A percentile compares a stretch with the other conserved stretches of the same genome.
phyloP scores from a whole-genome alignment of 2,888 invertebrate species.

The Oithona nana region DNA sequence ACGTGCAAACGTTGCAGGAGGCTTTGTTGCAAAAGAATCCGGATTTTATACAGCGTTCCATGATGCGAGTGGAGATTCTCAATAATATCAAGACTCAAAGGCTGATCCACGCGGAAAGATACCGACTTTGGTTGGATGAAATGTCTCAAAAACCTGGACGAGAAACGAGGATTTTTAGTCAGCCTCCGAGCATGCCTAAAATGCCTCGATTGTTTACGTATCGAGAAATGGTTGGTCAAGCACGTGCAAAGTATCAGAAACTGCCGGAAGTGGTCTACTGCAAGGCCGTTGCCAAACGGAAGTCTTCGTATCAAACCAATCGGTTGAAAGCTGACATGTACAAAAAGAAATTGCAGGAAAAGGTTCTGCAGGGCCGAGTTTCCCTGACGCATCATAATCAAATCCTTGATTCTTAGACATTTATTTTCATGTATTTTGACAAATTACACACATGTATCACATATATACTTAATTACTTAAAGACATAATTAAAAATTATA shows the following conservation, averaged over 20 bases:
- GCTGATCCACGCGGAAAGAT: neutral
- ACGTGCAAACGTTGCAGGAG: neutral
- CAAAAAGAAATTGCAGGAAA: constrained; percentile 2
- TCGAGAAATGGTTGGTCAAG: constrained; percentile 40
- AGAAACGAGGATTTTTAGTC: neutral
- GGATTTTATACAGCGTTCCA: neutral
- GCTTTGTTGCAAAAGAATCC: neutral
- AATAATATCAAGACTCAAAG: neutral
- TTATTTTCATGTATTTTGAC: too few species aligned
- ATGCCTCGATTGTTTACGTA: constrained; percentile 27
- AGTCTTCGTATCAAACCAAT: constrained; percentile 44
- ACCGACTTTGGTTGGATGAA: neutral
- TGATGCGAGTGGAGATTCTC: neutral
- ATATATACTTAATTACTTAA: too few species aligned
- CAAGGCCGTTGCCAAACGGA: constrained; percentile 38
- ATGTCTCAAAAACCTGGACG: neutral
- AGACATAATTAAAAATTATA: too few species aligned
- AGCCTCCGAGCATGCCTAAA: neutral
- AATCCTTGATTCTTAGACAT: neutral
- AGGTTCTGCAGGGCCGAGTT: neutral
- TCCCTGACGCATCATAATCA: neutral
- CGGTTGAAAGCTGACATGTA: neutral
- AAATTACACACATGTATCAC: too few species aligned
- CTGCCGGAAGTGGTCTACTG: constrained; percentile 51
- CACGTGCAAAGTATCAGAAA: constrained; percentile 42